phyloP scores from a whole-genome alignment of 1,140 invertebrate species.

The Ips typographus region DNA sequence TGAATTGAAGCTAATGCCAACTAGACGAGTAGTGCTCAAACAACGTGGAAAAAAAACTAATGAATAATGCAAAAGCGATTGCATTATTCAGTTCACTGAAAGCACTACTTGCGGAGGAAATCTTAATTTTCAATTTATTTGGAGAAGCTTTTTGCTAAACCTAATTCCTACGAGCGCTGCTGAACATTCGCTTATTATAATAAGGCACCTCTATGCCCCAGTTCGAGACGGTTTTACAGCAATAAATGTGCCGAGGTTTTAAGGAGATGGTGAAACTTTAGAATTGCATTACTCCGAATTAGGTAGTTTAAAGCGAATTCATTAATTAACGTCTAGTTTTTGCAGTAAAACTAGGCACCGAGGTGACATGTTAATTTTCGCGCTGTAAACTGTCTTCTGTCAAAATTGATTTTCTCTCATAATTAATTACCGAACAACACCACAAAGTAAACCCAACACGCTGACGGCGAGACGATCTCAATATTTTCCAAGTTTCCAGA shows the following conservation, averaged over 20 bases:
- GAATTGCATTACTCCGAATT: too few species aligned
- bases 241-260: too few species aligned
- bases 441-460: slow-evolving; percentile 16
- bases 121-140: slow-evolving; percentile 7
- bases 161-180: too few species aligned
- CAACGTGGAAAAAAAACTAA: too few species aligned
- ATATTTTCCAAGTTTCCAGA: slow-evolving; percentile 20
- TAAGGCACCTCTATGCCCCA: too few species aligned
- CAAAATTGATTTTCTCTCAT: slow-evolving; percentile 11
- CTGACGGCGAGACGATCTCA: slow-evolving; percentile 10
- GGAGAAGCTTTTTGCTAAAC: background rate
- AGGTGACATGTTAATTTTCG: background rate
- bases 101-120: background rate
- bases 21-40: too few species aligned
- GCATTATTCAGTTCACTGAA: slow-evolving; percentile 3
- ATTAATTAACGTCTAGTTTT: background rate
- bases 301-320: too few species aligned
- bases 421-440: slow-evolving; percentile 16
- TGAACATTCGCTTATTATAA: too few species aligned
- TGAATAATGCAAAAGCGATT: background rate
- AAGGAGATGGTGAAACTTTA: too few species aligned
- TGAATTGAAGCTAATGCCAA: too few species aligned
- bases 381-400: slow-evolving; percentile 1
- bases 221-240: too few species aligned
- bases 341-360: background rate